Base-by-base conservation (phyloP, 2,113 vertebrate genomes). In the Orycteropus afer region DNA sequence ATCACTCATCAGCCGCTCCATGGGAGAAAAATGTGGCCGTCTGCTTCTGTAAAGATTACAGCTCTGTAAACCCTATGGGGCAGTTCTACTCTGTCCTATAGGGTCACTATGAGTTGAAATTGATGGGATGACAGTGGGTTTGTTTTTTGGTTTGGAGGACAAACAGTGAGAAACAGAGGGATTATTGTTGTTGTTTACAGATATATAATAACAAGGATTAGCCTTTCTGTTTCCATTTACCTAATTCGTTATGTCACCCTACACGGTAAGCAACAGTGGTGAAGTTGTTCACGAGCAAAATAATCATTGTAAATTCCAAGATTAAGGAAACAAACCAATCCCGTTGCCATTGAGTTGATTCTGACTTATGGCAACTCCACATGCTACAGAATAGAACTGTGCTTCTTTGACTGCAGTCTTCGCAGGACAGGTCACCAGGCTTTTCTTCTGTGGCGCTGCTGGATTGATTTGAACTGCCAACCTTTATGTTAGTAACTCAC, bases 141-240 rank as follows among this genome's bases (percentile, higher is more conserved):
- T 25, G 59, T 22, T 61, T 61, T n/a, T 25, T 61, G 59, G 59
- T 61, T 25, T 7, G n/a, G n/a, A n/a, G n/a, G n/a, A n/a, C n/a
- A 94, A 91, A 89, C 29, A 34, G 12, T 17, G 42, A 81, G 59
- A 65, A 92, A 53, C 32, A 93, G 76, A 87, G 6, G 15, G 17
- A 47, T 82, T 91, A 37, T 88, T 94, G 85, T 53, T 77, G 80
- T 27, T 69, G 15, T 90, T 88, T 93, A 90, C 34, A 92, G 76
- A 87, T 83, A 45, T 29, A 11, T 27, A 89, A 18, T 82, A 77
- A 69, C 59, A 67, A 84, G 29, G 63, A 67, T n/a, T 88, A 94
- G 40, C 37, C 40, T 84, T 89, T 89, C 25, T 47, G 40, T 27
- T 67, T 96, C 27, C n/a, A 88, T 32, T 83, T 69, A 57, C 25